phyloP scores from a whole-genome alignment of 2,797 vertebrate species.

The Mormyrops attenuatus region DNA sequence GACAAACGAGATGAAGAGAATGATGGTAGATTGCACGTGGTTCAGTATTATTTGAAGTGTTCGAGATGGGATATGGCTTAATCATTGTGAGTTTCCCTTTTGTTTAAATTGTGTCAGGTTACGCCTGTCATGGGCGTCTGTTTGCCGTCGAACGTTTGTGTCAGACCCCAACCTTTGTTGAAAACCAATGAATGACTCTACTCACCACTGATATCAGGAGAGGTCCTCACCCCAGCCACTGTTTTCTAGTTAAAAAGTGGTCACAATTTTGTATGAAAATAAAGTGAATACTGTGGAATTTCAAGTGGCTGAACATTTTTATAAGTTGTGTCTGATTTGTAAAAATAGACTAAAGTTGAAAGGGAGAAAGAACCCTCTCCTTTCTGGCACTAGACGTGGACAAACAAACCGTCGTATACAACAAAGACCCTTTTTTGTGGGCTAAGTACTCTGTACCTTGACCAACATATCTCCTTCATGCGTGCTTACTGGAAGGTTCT shows the following conservation, averaged over 20 bases:
- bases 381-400: constrained; percentile 84
- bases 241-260: constrained; percentile 74
- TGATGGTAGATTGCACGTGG: constrained; percentile 16
- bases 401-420: constrained; percentile 71
- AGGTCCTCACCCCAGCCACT: constrained; percentile 54
- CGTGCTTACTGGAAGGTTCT: constrained; percentile 72
- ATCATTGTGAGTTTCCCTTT: constrained; percentile 46
- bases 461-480: constrained; percentile 66
- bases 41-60: constrained; percentile 32
- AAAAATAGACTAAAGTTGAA: constrained; percentile 54
- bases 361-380: constrained; percentile 52
- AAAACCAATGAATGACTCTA: constrained; percentile 43
- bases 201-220: constrained; percentile 54
- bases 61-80: constrained; percentile 40
- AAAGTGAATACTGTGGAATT: constrained; percentile 69
- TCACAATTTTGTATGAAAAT: constrained; percentile 68
- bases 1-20: constrained; percentile 22
- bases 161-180: constrained; percentile 40
- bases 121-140: constrained; percentile 51
- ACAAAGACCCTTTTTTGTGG: constrained; percentile 74
- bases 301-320: constrained; percentile 81
- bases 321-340: constrained; percentile 88
- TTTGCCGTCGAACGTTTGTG: constrained; percentile 51
- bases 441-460: constrained; percentile 73
- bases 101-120: constrained; percentile 53